Percentiles rank a stretch among this genome's conserved stretches.
Conservation (phyloP, 2,888 invertebrate species). For the Xestoiulus laeticollis region DNA sequence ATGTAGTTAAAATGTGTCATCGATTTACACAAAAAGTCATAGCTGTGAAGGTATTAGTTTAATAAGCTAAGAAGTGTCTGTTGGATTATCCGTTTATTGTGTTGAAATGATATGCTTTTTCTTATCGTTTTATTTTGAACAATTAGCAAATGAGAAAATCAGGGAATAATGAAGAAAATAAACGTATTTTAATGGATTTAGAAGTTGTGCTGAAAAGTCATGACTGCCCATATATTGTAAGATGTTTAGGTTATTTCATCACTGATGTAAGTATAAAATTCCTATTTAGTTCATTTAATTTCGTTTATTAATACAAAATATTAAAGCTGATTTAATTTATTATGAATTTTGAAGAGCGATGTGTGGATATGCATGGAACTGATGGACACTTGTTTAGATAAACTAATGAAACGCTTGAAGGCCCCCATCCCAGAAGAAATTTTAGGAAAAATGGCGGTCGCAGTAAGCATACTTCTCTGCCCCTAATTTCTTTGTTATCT, state of each 20-base stretch:
- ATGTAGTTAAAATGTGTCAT: conserved; percentile 96
- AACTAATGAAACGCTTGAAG: conserved; percentile 84
- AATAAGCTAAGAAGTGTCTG: background rate
- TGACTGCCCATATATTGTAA: conserved; percentile 96
- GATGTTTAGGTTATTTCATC: conserved; percentile 97
- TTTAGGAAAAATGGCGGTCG: conserved; percentile 95
- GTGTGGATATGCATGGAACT: conserved; percentile 99
- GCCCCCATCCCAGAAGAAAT: conserved; percentile 95
- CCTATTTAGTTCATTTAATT: background rate
- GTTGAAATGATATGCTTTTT: background rate
- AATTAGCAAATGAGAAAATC: conserved; percentile 93
- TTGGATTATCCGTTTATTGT: background rate
- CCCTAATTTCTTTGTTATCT: conserved; percentile 58
- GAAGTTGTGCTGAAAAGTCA: conserved; percentile 98
- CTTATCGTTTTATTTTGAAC: conserved; percentile 4
- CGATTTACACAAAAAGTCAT: conserved; percentile 84
- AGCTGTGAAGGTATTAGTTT: conserved; percentile 82
- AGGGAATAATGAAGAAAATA: conserved; percentile 95
- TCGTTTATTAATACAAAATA: background rate
- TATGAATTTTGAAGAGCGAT: conserved; percentile 68
- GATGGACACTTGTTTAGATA: conserved; percentile 99
- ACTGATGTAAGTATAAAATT: conserved; percentile 76
- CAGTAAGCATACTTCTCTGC: conserved; percentile 72
- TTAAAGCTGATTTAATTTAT: background rate
- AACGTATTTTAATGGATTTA: conserved; percentile 97